Conservation (phyloP, 2,888 invertebrate species). For the Leucozona laternaria region DNA sequence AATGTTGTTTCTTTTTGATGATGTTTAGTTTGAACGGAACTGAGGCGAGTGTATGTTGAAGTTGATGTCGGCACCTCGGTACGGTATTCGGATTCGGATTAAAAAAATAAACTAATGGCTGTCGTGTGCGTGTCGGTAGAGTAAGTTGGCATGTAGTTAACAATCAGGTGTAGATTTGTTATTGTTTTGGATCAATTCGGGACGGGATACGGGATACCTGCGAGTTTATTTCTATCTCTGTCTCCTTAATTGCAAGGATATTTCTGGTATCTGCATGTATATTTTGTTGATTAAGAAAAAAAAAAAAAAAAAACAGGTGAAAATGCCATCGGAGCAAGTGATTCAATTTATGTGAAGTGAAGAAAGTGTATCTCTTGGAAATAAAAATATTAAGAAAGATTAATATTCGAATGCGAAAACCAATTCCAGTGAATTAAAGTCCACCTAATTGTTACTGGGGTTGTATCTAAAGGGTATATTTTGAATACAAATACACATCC, state of each 20-base stretch:
- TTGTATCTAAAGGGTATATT: neutral
- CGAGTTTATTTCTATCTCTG: slow-evolving; percentile 6
- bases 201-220: neutral
- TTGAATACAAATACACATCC: neutral
- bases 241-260: slow-evolving; percentile 46
- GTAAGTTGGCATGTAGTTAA: slow-evolving; percentile 5
- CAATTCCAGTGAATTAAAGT: neutral
- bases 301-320: slow-evolving; percentile 51
- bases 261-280: neutral
- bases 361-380: neutral
- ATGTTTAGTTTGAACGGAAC: slow-evolving; percentile 46
- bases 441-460: neutral
- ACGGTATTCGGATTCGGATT: slow-evolving; percentile 8
- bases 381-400: neutral
- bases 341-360: slow-evolving; percentile 22
- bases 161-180: slow-evolving; percentile 60
- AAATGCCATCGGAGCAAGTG: slow-evolving; percentile 38
- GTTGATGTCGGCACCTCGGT: slow-evolving; percentile 24
- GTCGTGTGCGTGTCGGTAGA: neutral
- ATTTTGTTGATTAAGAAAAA: neutral
- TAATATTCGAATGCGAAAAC: neutral
- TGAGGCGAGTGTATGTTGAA: slow-evolving; percentile 18
- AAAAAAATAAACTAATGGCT: neutral
- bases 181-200: slow-evolving; percentile 17
- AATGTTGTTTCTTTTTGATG: neutral